Conservation (phyloP, 2,113 vertebrate genomes). For the Abramis brama region DNA sequence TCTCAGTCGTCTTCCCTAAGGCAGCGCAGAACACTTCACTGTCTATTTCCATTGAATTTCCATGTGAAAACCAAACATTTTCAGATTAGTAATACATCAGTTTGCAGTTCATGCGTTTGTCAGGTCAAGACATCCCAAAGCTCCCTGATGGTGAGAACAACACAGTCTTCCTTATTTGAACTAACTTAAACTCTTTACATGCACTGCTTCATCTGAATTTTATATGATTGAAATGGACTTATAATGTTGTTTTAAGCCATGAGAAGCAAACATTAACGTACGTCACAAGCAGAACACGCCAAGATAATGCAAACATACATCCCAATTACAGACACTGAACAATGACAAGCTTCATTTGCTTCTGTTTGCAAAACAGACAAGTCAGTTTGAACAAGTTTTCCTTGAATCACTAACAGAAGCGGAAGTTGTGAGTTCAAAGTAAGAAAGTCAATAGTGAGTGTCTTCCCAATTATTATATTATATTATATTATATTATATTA, state of each 20-base stretch:
- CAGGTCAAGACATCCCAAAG: conserved; percentile 1
- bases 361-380: conserved; percentile 31
- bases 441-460: background rate
- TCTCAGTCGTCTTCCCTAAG: conserved; percentile 31
- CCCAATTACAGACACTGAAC: conserved; percentile 9
- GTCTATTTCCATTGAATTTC: conserved; percentile 31
- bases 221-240: background rate
- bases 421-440: background rate
- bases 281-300: background rate
- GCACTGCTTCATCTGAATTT: background rate
- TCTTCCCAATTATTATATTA: background rate
- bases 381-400: background rate
- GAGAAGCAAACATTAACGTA: background rate
- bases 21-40: conserved; percentile 3
- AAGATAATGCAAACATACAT: background rate
- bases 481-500: background rate
- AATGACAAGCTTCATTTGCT: background rate
- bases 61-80: conserved; percentile 19
- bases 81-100: background rate
- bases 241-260: conserved; percentile 5
- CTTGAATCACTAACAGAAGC: background rate
- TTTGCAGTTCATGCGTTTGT: background rate
- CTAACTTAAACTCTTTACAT: background rate
- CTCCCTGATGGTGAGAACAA: background rate
- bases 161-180: background rate